Evolutionary conservation across 2,113 vertebrate species (phyloP).

Genomic region (Dromaius novaehollandiae): DNA sequence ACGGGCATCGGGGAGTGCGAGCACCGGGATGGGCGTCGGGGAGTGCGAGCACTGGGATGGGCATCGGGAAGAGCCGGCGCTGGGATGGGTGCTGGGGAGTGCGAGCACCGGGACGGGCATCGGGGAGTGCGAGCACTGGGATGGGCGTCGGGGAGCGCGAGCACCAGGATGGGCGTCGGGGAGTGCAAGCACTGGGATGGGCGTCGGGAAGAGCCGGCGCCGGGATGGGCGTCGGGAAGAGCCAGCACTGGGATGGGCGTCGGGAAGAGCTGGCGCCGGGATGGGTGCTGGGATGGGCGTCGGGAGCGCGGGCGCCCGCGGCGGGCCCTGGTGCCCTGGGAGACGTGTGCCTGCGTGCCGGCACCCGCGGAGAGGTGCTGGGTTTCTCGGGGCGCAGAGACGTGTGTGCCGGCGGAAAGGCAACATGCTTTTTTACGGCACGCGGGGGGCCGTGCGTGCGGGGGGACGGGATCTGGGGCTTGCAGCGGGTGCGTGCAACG

Average conservation of each 20-base stretch:
- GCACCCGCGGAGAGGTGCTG: background rate
- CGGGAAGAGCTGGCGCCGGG: too few relatives aligned
- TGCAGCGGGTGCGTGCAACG: background rate
- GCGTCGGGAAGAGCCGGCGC: background rate
- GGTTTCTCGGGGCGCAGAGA: background rate
- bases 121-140: background rate
- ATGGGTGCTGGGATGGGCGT: too few relatives aligned
- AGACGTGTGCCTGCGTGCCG: background rate
- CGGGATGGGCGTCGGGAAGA: background rate
- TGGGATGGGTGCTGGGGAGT: background rate
- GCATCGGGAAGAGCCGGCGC: background rate
- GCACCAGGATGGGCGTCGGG: too few relatives aligned
- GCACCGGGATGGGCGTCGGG: background rate
- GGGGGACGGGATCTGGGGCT: too few relatives aligned
- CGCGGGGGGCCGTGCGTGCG: background rate
- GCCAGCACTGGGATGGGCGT: background rate
- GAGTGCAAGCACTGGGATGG: too few relatives aligned
- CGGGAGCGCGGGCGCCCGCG: too few relatives aligned
- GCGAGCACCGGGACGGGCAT: background rate
- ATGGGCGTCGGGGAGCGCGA: background rate
- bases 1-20: background rate
- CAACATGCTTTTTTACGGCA: background rate
- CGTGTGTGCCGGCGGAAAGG: background rate
- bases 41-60: too few relatives aligned
- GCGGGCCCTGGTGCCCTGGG: too few relatives aligned